Conservation (phyloP, 2,888 invertebrate genomes). For the Agrochola circellaris region DNA sequence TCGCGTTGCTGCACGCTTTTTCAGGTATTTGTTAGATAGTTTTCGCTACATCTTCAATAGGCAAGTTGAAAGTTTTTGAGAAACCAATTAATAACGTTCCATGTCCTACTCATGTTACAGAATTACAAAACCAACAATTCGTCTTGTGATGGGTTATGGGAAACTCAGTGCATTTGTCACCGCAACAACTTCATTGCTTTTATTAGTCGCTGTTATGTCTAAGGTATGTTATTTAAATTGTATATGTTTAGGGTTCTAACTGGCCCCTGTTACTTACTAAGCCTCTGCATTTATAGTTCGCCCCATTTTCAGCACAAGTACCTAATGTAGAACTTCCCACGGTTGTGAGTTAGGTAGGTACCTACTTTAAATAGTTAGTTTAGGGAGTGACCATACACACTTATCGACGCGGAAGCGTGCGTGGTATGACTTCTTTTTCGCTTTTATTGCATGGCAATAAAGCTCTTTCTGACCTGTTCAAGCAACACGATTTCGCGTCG, state of each 20-base stretch:
- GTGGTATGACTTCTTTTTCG: background rate
- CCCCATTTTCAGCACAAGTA: background rate
- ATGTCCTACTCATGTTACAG: conserved; percentile 71
- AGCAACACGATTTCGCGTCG: background rate
- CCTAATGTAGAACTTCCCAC: background rate
- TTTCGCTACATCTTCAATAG: background rate
- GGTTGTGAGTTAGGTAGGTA: background rate
- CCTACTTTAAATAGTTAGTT: background rate
- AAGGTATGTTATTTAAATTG: conserved; percentile 75
- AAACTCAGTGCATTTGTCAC: conserved; percentile 86
- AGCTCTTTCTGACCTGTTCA: background rate
- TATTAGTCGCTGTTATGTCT: conserved; percentile 87
- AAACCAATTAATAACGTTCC: background rate
- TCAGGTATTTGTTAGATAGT: background rate
- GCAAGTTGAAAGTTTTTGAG: background rate
- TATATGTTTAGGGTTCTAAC: background rate
- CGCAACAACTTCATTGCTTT: conserved; percentile 81
- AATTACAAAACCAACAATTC: conserved; percentile 87
- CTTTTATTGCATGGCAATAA: background rate
- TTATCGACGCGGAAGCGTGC: background rate
- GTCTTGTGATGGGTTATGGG: conserved; percentile 85
- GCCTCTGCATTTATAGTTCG: background rate
- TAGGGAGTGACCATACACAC: background rate
- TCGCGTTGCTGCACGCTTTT: background rate
- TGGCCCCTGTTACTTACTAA: background rate